Conservation (phyloP, 2,888 invertebrate genomes). For the Rhamphomyia laevipes region DNA sequence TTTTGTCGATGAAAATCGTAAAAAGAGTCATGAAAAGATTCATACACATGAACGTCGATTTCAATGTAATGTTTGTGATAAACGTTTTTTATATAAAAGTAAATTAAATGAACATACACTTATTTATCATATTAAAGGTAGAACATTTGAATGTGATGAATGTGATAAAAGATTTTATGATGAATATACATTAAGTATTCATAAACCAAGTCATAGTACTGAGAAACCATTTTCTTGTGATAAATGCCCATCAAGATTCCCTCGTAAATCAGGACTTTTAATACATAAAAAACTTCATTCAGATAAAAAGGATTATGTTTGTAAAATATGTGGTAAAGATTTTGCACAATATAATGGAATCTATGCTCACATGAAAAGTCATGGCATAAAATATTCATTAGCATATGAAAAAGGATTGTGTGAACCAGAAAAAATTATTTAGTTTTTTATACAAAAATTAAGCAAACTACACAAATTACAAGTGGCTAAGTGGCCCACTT, state of each 20-base stretch:
- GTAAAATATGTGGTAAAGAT: slow-evolving; percentile 8
- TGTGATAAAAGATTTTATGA: slow-evolving; percentile 10
- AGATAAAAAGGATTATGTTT: slow-evolving; percentile 18
- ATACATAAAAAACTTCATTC: slow-evolving; percentile 9
- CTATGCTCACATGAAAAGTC: slow-evolving; percentile 11
- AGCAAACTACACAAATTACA: too few relatives aligned
- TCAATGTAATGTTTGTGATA: slow-evolving; percentile 10
- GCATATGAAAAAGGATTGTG: neutral
- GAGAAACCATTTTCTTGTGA: slow-evolving; percentile 9
- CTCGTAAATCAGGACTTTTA: slow-evolving; percentile 3
- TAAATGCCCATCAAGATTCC: slow-evolving; percentile 7
- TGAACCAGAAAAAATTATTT: too few relatives aligned
- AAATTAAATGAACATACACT: slow-evolving; percentile 8
- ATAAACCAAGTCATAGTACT: slow-evolving; percentile 5
- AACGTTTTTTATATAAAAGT: slow-evolving; percentile 6
- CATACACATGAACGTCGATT: slow-evolving; percentile 7
- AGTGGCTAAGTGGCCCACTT: too few relatives aligned
- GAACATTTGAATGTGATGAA: slow-evolving; percentile 3
- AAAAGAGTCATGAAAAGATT: neutral
- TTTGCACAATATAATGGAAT: slow-evolving; percentile 15
- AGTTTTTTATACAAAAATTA: too few relatives aligned
- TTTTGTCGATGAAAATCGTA: slow-evolving; percentile 1
- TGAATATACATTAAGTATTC: slow-evolving; percentile 3
- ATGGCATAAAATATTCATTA: neutral
- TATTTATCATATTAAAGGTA: slow-evolving; percentile 8